Base-by-base conservation (phyloP, 2,797 vertebrate genomes). In the Epinephelus coioides region DNA sequence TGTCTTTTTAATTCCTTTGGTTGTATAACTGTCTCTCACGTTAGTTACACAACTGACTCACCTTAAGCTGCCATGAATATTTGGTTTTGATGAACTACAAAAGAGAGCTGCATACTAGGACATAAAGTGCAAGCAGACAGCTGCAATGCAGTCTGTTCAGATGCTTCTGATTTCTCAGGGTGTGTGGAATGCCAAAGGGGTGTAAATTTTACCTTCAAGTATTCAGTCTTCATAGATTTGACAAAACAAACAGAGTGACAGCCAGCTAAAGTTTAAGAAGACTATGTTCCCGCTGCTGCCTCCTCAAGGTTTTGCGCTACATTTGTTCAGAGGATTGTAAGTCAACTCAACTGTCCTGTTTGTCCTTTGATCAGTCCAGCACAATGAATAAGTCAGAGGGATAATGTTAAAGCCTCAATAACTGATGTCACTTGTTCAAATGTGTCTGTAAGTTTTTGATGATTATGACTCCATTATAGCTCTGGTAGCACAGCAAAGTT, bases 11-110 rank as follows among this genome's bases (percentile, higher is more conserved):
- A 55, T 38, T 57, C 51, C 49, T 49, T 9, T 19, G n/a, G 40
- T 68, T 77, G 69, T 65, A 1, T 55, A 78, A 78, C 19, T 27
- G 44, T 67, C 57, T 27, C 17, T 47, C 25, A 30, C 49, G 55
- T 69, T 50, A 2, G 62, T 89, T 87, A 85, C 15, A 64, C 55
- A 88, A 84, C 59, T 38, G 63, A 59, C n/a, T 76, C 10, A 2
- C 21, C 21, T 53, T 49, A 3, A 69, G 25, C 55, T 74, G 74
- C 14, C 69, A 82, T n/a, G 7, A 61, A 59, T 72, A 86, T 81
- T 83, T 64, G 64, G 10, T 49, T 54, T 46, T 79, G 68, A 67
- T 59, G 68, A 25, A 63, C 63, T 70, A 47, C n/a, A 67, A 76
- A 73, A 63, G 23, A n/a, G 40, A 54, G 51, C 17, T 17, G 71